Evolutionary conservation across 1,140 invertebrate genomes (phyloP), one percentile per base, ranked within the genome.

Genomic region (Mya arenaria): DNA sequence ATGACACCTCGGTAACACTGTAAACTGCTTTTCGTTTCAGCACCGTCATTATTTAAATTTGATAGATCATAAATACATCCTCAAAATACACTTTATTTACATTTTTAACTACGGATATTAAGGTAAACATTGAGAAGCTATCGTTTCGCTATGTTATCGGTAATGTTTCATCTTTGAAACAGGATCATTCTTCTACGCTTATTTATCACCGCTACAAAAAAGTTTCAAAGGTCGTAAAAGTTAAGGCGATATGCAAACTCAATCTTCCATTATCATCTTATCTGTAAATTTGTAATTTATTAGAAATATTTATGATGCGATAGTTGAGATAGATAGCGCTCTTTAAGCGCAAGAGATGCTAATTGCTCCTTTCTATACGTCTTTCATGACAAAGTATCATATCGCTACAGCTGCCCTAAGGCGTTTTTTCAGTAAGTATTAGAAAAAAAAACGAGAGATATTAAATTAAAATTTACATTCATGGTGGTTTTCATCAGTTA

Each of bases 241-340:
- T 41, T 75, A 44, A 75, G 63, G 41, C 23, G 58, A 62, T 62
- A 60, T 39, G 37, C 34, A 75, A 34, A 48, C 73, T 41, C 56
- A 39, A 75, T 63, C 58, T 74, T 23, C 37, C 52, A 41, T 65
- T 41, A 75, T 19, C 73, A 48, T 63, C 56, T 65, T 75, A 75
- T 75, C 73, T 23, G 23, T 62, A 62, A 30, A 63, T 63, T 41
- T 63, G 58, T 63, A 75, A 75, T 75, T 75, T 75, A 75, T 75
- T 75, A 62, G 73, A 75, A 75, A 75, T 75, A 75, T 75, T 75
- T 75, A 75, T 63, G 56, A 39, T 25, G 58, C 15, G 73, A 75
- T 75, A 37, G 19, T 6, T 62, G 34, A 41, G 25, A 23, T 65
- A 75, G 73, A 63, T 75, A 63, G 62, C n/a, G 15, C 17, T 19